Conservation (phyloP, 2,113 vertebrate genomes). For the Sclerurus mexicanus region DNA sequence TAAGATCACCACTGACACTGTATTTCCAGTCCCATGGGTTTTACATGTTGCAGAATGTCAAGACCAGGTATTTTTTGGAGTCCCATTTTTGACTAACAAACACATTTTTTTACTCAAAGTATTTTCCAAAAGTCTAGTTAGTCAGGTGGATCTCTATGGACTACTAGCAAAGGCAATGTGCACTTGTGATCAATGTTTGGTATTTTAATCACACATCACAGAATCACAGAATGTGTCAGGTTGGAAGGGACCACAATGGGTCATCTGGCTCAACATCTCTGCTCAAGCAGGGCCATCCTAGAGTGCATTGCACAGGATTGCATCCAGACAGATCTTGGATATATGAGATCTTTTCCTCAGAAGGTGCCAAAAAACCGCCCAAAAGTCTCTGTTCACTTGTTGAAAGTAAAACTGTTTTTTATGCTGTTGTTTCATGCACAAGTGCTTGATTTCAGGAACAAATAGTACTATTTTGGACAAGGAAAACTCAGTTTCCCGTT, state of each 20-base stretch:
- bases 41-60: rapidly evolving
- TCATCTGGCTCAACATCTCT: not conserved
- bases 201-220: not conserved
- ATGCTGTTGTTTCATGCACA: not conserved
- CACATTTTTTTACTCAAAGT: not conserved
- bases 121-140: not conserved
- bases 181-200: not conserved
- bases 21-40: not conserved
- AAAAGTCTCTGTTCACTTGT: not conserved
- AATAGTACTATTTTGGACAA: not conserved
- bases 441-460: not conserved
- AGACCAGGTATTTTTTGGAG: not conserved
- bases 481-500: not conserved
- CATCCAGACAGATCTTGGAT: not conserved
- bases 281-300: not conserved
- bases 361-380: not conserved
- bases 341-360: not conserved
- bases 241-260: not conserved
- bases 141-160: not conserved
- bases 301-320: not conserved
- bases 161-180: not conserved
- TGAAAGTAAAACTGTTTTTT: not conserved
- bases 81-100: not conserved
- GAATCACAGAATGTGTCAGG: not conserved
- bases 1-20: rapidly evolving